Evolutionary conservation across 2,797 vertebrate species (phyloP).

Genomic region (Alfaro cultratus): DNA sequence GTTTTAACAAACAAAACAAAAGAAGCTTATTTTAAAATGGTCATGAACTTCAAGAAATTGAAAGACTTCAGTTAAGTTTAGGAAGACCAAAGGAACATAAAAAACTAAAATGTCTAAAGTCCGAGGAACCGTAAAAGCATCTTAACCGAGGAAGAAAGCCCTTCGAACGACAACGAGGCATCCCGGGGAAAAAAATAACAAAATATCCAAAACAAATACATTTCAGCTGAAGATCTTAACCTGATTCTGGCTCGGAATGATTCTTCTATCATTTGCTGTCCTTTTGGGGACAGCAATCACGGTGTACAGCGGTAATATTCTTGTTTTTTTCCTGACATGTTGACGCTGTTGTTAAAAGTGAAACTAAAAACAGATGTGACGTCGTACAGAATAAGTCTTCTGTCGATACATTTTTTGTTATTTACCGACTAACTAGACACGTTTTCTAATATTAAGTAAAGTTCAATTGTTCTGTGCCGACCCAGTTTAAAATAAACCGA

Average conservation of each 20-base stretch:
- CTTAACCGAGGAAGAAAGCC: neutral
- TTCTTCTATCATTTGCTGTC: rapidly evolving
- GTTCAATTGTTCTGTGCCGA: too few relatives aligned
- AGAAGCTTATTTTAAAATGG: neutral
- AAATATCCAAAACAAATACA: rapidly evolving
- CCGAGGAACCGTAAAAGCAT: slow-evolving; percentile 14
- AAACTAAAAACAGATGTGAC: slow-evolving; percentile 26
- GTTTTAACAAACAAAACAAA: neutral
- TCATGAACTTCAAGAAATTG: neutral
- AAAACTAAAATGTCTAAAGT: neutral
- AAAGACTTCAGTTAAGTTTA: neutral
- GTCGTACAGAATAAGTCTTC: neutral
- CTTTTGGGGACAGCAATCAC: slow-evolving; percentile 7
- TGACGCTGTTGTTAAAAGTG: neutral
- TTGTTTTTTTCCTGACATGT: neutral
- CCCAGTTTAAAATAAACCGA: neutral
- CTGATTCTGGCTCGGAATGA: neutral
- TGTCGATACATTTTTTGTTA: too few relatives aligned
- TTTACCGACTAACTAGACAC: neutral
- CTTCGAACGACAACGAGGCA: neutral
- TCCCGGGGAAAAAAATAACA: neutral
- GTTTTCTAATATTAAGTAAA: neutral
- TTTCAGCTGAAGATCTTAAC: rapidly evolving
- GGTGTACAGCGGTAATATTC: slow-evolving; percentile 33
- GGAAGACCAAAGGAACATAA: neutral